phyloP scores from a whole-genome alignment of 2,113 vertebrate genomes.

The Nibea albiflora region DNA sequence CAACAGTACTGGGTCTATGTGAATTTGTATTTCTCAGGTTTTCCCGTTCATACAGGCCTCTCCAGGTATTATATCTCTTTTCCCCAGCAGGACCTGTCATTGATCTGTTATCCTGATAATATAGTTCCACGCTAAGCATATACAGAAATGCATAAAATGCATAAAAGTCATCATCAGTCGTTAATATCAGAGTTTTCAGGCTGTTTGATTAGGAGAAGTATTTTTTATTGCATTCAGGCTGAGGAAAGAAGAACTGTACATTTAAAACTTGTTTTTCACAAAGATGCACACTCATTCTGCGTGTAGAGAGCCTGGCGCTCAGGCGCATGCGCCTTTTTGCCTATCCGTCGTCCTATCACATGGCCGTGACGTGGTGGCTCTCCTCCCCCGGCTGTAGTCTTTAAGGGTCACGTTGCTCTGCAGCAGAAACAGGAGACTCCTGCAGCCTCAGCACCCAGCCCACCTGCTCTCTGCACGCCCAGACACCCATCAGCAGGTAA shows the following conservation, averaged over 20 bases:
- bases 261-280: not conserved
- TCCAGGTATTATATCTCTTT: not conserved
- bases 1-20: not conserved
- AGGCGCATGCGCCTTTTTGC: conserved; percentile 43
- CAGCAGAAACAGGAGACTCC: conserved; percentile 72
- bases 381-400: conserved; percentile 61
- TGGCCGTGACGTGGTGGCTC: conserved; percentile 42
- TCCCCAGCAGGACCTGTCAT: not conserved
- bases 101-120: not conserved
- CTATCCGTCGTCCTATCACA: not conserved
- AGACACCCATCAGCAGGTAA: conserved; percentile 67
- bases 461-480: not conserved
- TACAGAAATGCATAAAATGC: no score
- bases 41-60: no score
- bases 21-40: not conserved
- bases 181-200: not conserved
- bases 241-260: no score
- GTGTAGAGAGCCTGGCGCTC: fast-evolving
- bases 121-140: not conserved
- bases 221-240: not conserved
- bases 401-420: conserved; percentile 86
- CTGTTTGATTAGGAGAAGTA: not conserved
- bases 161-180: not conserved
- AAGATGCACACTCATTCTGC: conserved; percentile 70
- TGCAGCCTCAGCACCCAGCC: conserved; percentile 38